Base-by-base conservation (phyloP, 1,140 invertebrate species). In the Diabrotica undecimpunctata region DNA sequence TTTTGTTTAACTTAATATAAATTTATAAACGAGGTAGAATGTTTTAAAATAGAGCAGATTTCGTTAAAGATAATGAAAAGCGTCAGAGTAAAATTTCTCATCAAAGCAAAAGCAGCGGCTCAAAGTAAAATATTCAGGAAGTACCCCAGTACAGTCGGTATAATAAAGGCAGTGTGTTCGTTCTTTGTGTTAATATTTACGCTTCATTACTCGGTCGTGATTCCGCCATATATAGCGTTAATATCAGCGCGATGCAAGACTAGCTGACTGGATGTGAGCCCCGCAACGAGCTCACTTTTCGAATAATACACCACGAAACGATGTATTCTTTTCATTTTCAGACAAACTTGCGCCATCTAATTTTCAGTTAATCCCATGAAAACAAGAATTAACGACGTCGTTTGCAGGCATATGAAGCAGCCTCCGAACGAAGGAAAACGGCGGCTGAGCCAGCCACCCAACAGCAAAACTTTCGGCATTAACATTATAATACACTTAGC, bases 321-420 rank as follows among this genome's bases (percentile, higher is more conserved):
- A 76, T 73, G 70, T 72, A 73, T 75, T 72, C 74, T 75, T 74
- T 75, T 75, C 73, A 74, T 75, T 73, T 74, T 64, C 70, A 72
- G 72, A 74, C 75, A 75, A 77, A 77, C 72, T 75, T 76, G 64
- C 75, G 73, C 72, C 75, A 77, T 78, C 76, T 79, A 79, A 78
- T 79, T 78, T 78, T 74, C 74, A 77, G 75, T 79, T 79, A 79
- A 79, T 78, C 77, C 77, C 73, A 67, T 67, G 71, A 72, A 78
- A 78, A 79, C 75, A 75, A 78, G 76, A 79, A 79, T 77, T 76
- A 79, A 77, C 75, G 76, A 71, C 75, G 75, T 72, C 74, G 73
- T 78, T 78, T 75, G 66, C 74, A 73, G 74, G 76, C 75, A 74
- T 75, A 74, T 76, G 73, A 76, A 77, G 70, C 68, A 68, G 63